Evolutionary conservation across 2,888 invertebrate genomes (phyloP), one percentile per base, ranked within the genome.

Genomic region (Hemithea aestivaria): DNA sequence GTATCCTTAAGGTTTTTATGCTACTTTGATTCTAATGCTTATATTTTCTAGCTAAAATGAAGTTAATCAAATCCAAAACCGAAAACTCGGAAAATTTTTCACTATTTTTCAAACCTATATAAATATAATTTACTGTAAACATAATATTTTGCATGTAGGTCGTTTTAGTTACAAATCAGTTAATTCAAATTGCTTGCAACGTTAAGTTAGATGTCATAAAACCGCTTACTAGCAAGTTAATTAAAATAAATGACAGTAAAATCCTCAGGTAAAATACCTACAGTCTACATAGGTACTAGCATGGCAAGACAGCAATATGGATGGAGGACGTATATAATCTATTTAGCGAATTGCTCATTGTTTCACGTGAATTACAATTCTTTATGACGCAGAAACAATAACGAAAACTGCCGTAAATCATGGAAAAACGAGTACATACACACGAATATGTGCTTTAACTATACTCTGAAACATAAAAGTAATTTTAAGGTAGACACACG

Each of bases 291-390:
- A 73, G 76, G 79, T 66, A 75, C 82, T 82, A 82, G 76, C 66
- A 84, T 87, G 87, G 87, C 87, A 87, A 87, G 85, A 85, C 82
- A 81, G 77, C 79, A 78, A 74, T 77, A 81, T 70, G 67, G 74
- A 80, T 82, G 84, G 80, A 82, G 81, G 81, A 81, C 81, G 78
- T 79, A 75, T 73, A 70, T 81, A 79, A 83, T 84, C 73, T 82
- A 80, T 83, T 81, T 78, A 78, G 76, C 69, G 78, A 84, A 87
- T 84, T 78, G 84, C 82, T 83, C 78, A 84, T 87, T 87, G 85
- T 87, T 80, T 75, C 74, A 66, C 59, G 54, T 73, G 79, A 77
- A 81, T 83, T 80, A 78, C 75, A 74, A 69, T 69, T 75, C 69
- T 80, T 81, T 83, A 83, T 73, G 80, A 81, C 62, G 62, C 73